A percentile compares a stretch with the other conserved stretches of the same genome.
Conservation (phyloP, 2,113 vertebrate genomes). For the Menidia beryllina region DNA sequence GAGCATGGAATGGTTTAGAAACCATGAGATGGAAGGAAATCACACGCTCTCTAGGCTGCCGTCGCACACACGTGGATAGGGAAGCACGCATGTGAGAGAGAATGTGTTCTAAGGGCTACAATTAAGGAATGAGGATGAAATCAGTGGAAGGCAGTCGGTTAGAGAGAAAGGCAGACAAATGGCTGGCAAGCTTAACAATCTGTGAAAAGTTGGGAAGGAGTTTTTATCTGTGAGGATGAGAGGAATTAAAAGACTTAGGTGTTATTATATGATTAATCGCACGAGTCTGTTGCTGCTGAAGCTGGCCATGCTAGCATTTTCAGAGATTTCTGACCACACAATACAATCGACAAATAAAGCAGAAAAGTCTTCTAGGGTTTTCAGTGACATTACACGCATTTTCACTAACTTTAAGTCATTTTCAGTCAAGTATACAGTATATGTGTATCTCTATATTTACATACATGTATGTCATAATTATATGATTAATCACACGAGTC, state of each 20-base stretch:
- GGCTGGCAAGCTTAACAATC: conserved; percentile 8
- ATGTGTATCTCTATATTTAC: too few species aligned
- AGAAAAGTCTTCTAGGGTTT: too few species aligned
- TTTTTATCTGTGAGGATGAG: conserved; percentile 13
- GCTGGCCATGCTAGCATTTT: too few species aligned
- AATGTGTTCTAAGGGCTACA: conserved; percentile 34
- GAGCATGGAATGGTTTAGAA: conserved; percentile 19
- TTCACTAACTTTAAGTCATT: too few species aligned
- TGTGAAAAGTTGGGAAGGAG: conserved; percentile 40
- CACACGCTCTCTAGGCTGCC: conserved; percentile 28
- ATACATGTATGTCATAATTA: too few species aligned
- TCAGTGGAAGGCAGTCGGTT: conserved; percentile 57
- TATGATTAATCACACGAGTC: too few species aligned
- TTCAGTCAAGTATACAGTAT: too few species aligned
- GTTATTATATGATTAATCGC: too few species aligned
- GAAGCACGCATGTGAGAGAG: conserved; percentile 28
- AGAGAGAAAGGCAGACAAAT: conserved; percentile 19
- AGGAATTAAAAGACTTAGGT: conserved; percentile 19
- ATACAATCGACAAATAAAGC: too few species aligned
- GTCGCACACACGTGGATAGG: conserved; percentile 21
- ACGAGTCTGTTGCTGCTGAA: too few species aligned
- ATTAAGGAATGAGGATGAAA: conserved; percentile 50
- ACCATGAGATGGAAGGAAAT: conserved; percentile 53
- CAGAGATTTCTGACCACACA: too few species aligned
- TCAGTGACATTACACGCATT: too few species aligned